Percentiles rank a stretch among this genome's conserved stretches.
Evolutionary conservation across 2,888 invertebrate genomes (phyloP).

Genomic region (Tipula confusa): DNA sequence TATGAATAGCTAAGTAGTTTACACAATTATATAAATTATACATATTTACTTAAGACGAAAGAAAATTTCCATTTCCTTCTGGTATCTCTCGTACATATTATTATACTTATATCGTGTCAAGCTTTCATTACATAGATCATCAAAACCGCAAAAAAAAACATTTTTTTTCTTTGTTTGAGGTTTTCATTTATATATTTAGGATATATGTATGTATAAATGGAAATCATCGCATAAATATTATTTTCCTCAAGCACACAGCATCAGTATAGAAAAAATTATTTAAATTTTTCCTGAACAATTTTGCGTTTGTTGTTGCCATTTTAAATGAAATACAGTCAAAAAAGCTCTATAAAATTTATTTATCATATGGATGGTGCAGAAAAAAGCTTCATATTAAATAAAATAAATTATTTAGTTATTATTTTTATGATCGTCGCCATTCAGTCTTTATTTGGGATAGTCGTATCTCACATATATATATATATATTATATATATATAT

Average conservation of each 20-base stretch:
- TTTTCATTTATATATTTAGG: background rate
- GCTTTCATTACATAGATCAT: background rate
- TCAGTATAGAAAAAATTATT: background rate
- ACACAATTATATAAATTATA: background rate
- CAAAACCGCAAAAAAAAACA: background rate
- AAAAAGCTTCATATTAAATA: background rate
- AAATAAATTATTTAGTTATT: constrained; percentile 21
- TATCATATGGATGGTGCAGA: background rate
- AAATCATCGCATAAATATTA: background rate
- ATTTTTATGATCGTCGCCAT: constrained; percentile 6
- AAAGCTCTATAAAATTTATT: background rate
- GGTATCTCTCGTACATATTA: background rate
- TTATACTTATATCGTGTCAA: background rate
- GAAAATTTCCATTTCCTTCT: background rate
- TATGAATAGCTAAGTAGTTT: background rate
- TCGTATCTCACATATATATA: background rate
- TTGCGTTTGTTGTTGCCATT: background rate
- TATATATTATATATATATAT: too few species aligned
- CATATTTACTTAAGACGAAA: background rate
- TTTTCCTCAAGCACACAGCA: background rate
- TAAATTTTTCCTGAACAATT: background rate
- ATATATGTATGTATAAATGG: background rate
- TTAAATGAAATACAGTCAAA: background rate
- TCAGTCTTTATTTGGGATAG: background rate
- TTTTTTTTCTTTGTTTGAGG: background rate